phyloP scores from a whole-genome alignment of 2,888 invertebrate species.

The Ophraella communa region DNA sequence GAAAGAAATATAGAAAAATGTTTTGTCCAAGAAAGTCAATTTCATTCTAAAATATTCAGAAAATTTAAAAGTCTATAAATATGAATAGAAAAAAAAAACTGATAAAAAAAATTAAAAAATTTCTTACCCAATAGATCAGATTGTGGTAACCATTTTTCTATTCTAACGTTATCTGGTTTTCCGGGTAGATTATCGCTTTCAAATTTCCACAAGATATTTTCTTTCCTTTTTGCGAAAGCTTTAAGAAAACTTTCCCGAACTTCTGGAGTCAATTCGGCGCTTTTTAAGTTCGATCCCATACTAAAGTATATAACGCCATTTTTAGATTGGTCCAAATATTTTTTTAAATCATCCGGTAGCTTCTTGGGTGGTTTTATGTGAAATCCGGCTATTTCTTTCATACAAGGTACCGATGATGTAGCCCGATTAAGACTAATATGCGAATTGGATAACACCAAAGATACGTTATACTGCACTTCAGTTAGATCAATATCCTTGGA shows the following conservation, averaged over 20 bases:
- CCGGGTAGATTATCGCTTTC: slow-evolving; percentile 60
- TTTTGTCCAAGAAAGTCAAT: too few species aligned
- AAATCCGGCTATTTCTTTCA: slow-evolving; percentile 65
- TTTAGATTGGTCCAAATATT: slow-evolving; percentile 61
- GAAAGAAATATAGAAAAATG: too few species aligned
- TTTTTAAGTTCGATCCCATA: slow-evolving; percentile 66
- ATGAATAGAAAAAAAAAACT: too few species aligned
- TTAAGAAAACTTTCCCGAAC: slow-evolving; percentile 63
- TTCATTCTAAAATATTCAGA: background rate
- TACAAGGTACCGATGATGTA: slow-evolving; percentile 63
- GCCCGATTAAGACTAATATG: slow-evolving; percentile 62
- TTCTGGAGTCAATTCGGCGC: slow-evolving; percentile 62
- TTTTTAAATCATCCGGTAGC: slow-evolving; percentile 59
- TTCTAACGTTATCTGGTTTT: slow-evolving; percentile 55
- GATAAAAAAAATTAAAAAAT: too few species aligned
- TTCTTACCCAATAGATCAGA: slow-evolving; percentile 45
- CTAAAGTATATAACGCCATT: slow-evolving; percentile 66
- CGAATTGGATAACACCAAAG: slow-evolving; percentile 50
- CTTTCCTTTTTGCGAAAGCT: slow-evolving; percentile 66
- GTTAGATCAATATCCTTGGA: slow-evolving; percentile 44
- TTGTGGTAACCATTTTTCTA: slow-evolving; percentile 48
- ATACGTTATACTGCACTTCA: slow-evolving; percentile 43
- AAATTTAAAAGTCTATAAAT: too few species aligned
- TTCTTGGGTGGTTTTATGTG: slow-evolving; percentile 53
- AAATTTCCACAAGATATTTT: slow-evolving; percentile 74